phyloP scores from a whole-genome alignment of 2,888 invertebrate species.

The Scaptomyza reducta region DNA sequence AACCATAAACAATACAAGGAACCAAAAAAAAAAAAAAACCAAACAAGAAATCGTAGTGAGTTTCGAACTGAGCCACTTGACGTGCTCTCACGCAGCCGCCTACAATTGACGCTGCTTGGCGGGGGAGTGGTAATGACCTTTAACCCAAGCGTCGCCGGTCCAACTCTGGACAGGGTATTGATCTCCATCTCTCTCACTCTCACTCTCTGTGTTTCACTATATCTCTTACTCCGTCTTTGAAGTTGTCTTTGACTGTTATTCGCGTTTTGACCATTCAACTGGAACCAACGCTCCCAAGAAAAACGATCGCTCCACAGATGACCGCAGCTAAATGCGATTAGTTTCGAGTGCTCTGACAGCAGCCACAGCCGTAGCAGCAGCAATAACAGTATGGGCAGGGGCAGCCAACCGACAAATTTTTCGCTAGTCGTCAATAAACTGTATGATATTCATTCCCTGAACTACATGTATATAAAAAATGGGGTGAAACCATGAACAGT shows the following conservation, averaged over 20 bases:
- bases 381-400: slow-evolving; percentile 17
- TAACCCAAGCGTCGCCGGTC: slow-evolving; percentile 63
- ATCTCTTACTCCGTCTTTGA: slow-evolving; percentile 6
- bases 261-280: slow-evolving; percentile 57
- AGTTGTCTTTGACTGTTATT: slow-evolving; percentile 19
- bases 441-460: not conserved
- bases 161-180: slow-evolving; percentile 38
- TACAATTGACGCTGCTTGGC: not conserved
- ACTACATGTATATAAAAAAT: no score
- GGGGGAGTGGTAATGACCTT: slow-evolving; percentile 70
- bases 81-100: slow-evolving; percentile 68
- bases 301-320: slow-evolving; percentile 80
- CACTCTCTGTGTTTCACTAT: not conserved
- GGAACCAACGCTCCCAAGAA: slow-evolving; percentile 73
- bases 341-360: slow-evolving; percentile 80
- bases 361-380: slow-evolving; percentile 13
- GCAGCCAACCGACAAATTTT: slow-evolving; percentile 41
- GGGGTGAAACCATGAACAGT: no score
- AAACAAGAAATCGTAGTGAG: slow-evolving; percentile 55
- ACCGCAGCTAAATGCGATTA: slow-evolving; percentile 83
- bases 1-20: slow-evolving; percentile 37
- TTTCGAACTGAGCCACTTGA: slow-evolving; percentile 76
- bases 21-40: slow-evolving; percentile 42
- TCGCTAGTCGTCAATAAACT: slow-evolving; percentile 4
- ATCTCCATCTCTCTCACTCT: not conserved